These are phyloP conservation scores for Euborellia annulipes DNA, from an alignment of 1,140 invertebrate genomes.

Conservation along the genomic window DNA sequence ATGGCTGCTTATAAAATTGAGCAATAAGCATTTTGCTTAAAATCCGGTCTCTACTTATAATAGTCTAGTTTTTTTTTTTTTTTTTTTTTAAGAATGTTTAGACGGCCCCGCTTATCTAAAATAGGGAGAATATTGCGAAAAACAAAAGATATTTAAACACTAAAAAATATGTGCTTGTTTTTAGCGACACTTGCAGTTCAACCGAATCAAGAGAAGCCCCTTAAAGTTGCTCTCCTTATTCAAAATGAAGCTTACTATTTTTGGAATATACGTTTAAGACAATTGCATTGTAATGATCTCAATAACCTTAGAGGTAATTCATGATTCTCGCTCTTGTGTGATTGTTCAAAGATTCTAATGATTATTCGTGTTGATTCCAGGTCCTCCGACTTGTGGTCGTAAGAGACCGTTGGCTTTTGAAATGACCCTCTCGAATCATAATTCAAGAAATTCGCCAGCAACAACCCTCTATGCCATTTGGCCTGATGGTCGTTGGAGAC, in stretches of 20 bases:
- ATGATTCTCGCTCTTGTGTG: neutral
- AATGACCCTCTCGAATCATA: too few species aligned
- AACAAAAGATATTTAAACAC: too few species aligned
- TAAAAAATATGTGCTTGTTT: conserved; percentile 11
- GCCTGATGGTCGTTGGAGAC: conserved; percentile 1
- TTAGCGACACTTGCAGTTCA: conserved; percentile 25
- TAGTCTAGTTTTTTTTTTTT: too few species aligned
- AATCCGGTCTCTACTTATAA: too few species aligned
- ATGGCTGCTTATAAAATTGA: too few species aligned
- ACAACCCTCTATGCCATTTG: neutral
- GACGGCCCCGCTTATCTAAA: too few species aligned
- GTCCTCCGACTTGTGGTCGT: conserved; percentile 4
- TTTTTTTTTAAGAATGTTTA: too few species aligned
- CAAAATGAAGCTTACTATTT: conserved; percentile 23
- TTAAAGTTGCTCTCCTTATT: conserved; percentile 23
- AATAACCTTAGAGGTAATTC: conserved; percentile 18
- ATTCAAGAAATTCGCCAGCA: neutral
- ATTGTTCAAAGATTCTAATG: neutral
- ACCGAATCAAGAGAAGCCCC: conserved; percentile 21
- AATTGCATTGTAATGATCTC: conserved; percentile 22
- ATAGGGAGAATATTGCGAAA: too few species aligned
- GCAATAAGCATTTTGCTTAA: too few species aligned
- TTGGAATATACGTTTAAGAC: conserved; percentile 25
- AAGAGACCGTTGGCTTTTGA: neutral
- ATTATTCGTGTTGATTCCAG: neutral